Evolutionary conservation across 2,888 invertebrate species (phyloP).

Genomic region (Thereva unica): DNA sequence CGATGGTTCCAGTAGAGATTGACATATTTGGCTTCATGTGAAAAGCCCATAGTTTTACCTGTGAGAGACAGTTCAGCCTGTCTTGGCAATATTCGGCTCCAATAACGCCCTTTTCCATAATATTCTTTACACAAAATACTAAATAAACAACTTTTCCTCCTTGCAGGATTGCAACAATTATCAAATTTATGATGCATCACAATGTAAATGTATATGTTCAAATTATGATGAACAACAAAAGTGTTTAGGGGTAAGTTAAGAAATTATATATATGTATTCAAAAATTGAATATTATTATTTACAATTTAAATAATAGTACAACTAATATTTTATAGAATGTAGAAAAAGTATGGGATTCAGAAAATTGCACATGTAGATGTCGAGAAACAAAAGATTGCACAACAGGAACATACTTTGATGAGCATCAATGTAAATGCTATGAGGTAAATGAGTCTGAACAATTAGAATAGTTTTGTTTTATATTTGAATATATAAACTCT

Average conservation of each 20-base stretch:
- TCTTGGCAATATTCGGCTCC: too few relatives aligned
- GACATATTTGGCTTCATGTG: too few relatives aligned
- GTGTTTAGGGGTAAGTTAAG: constrained; percentile 55
- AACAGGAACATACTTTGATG: constrained; percentile 66
- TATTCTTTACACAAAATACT: too few relatives aligned
- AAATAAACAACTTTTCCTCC: neutral
- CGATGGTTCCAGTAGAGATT: too few relatives aligned
- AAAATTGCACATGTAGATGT: constrained; percentile 66
- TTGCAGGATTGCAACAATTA: constrained; percentile 62
- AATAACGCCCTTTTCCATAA: too few relatives aligned
- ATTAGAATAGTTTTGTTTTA: neutral
- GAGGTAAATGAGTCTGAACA: constrained; percentile 46
- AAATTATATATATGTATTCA: too few relatives aligned
- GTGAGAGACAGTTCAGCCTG: too few relatives aligned
- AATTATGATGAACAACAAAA: constrained; percentile 66
- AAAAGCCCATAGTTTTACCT: too few relatives aligned
- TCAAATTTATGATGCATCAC: constrained; percentile 62
- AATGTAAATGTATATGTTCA: constrained; percentile 66
- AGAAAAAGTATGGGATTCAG: constrained; percentile 66
- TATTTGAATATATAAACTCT: neutral
- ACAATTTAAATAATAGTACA: neutral
- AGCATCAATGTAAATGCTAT: constrained; percentile 54
- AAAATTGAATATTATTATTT: neutral
- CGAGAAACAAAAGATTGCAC: constrained; percentile 62
- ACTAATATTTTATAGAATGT: constrained; percentile 52